Evolutionary conservation across 2,888 invertebrate species (phyloP).

Genomic region (Harpalus rufipes): DNA sequence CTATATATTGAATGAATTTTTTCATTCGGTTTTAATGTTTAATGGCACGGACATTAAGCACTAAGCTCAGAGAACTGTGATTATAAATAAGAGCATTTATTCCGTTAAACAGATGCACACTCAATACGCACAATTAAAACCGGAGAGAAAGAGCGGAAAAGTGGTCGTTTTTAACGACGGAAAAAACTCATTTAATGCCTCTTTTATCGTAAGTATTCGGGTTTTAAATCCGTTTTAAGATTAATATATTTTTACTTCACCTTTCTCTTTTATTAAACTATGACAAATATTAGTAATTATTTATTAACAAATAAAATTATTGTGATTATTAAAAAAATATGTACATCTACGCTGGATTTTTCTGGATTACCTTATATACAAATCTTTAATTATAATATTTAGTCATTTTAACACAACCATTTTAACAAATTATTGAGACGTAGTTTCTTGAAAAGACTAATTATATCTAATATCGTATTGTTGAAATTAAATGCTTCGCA

Average conservation of each 20-base stretch:
- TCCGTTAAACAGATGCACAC: conserved; percentile 43
- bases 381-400: no score
- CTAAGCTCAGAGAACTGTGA: conserved; percentile 16
- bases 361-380: no score
- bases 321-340: no score
- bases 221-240: background rate
- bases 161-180: conserved; percentile 36
- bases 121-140: conserved; percentile 52
- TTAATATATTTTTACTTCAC: background rate
- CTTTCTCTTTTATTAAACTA: no score
- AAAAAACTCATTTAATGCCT: conserved; percentile 44
- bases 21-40: conserved; percentile 10
- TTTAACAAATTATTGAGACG: no score
- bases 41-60: conserved; percentile 34
- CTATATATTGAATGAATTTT: conserved; percentile 14
- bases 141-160: conserved; percentile 17
- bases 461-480: no score
- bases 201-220: conserved; percentile 30
- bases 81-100: conserved; percentile 36
- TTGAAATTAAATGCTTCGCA: no score
- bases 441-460: no score
- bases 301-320: no score
- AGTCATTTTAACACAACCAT: no score
- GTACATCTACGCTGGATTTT: no score
- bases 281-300: no score